Evolutionary conservation across 2,888 invertebrate species (phyloP).

Genomic region (Apodemia mormo): DNA sequence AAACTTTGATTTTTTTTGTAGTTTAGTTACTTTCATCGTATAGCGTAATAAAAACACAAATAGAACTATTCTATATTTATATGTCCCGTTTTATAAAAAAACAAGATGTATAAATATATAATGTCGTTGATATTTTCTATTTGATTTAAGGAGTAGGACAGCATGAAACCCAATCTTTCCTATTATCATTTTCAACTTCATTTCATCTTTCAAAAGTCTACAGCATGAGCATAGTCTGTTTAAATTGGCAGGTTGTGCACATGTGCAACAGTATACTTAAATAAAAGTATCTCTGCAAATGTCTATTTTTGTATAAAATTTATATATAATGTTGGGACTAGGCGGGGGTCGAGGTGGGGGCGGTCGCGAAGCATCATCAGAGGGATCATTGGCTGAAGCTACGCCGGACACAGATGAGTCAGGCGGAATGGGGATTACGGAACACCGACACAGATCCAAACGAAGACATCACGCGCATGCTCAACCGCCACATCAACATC

Average conservation of each 20-base stretch:
- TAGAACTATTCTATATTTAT: no score
- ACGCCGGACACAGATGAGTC: constrained; percentile 89
- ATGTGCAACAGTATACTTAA: neutral
- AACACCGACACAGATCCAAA: constrained; percentile 72
- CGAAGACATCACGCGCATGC: constrained; percentile 59
- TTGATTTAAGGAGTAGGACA: neutral
- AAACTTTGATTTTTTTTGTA: no score
- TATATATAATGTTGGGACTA: constrained; percentile 22
- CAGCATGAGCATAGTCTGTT: constrained; percentile 1
- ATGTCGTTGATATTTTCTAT: neutral
- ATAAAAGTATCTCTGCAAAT: neutral
- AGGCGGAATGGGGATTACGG: constrained; percentile 59
- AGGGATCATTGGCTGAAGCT: constrained; percentile 86
- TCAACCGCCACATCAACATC: constrained; percentile 60
- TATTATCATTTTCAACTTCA: neutral
- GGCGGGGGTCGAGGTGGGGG: constrained; percentile 49
- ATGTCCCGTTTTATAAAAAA: no score
- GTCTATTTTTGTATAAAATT: neutral
- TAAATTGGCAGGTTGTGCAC: constrained; percentile 2
- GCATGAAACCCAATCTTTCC: constrained; percentile 1
- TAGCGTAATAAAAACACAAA: no score
- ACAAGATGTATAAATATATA: neutral
- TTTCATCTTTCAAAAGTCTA: neutral
- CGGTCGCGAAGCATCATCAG: constrained; percentile 83
- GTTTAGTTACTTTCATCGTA: no score